Base-by-base conservation (phyloP, 2,888 invertebrate genomes). In the Drosophila cracens region DNA sequence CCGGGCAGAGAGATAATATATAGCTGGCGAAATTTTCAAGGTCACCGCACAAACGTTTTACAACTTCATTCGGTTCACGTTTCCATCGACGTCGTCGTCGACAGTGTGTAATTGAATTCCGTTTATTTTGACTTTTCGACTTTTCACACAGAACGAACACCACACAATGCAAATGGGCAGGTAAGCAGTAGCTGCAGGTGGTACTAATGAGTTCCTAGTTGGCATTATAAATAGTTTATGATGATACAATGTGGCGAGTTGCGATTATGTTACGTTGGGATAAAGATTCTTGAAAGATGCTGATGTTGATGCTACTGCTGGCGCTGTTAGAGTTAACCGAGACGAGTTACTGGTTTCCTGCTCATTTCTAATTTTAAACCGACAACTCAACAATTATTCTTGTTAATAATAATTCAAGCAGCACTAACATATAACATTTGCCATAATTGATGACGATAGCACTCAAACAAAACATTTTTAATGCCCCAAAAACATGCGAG, bases 71-170 rank as follows among this genome's bases (percentile, higher is more conserved):
- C 57, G 75, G 57, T 63, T 73, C 65, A 63, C 65, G 52, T 56
- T 51, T 34, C 56, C 40, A 51, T 27, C 51, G 46, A 16, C 62
- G 66, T 70, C 25, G 21, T 11, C n/a, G 59, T 10, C 34, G 63
- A 21, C 61, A 46, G 13, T 13, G 62, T 71, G 90, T 76, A 84
- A 84, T 87, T 82, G 73, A 75, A 90, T 88, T 85, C 78, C 54
- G 69, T 85, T 86, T 90, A 86, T 83, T 88, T 90, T 85, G 85
- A 90, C 90, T 85, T 85, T 88, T 85, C 75, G 90, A 90, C 86
- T 86, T 83, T 81, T 90, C 90, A 74, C 85, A 88, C 83, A 77
- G 48, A 56, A 46, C 53, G 48, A 29, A 75, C 80, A 70, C 71
- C 51, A 38, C 16, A 77, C 81, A 74, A 76, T 88, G 77, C 80